Evolutionary conservation across 1,140 invertebrate genomes (phyloP).

Genomic region (Drosophila subobscura): DNA sequence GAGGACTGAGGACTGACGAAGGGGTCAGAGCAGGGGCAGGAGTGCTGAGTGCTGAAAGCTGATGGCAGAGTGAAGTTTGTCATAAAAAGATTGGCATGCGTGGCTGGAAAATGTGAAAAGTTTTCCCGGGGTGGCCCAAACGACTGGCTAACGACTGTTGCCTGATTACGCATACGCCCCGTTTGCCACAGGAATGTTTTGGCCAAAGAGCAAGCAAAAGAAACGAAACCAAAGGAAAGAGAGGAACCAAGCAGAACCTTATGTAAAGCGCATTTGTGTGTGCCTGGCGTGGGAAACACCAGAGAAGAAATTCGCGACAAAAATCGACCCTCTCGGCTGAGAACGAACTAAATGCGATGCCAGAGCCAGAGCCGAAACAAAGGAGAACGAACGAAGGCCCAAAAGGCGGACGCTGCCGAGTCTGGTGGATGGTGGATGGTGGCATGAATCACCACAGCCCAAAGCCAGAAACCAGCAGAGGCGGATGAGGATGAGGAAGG

Average conservation of each 20-base stretch:
- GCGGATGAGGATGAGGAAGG: not conserved
- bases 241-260: constrained; percentile 10
- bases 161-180: constrained; percentile 77
- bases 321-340: constrained; percentile 7
- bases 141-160: constrained; percentile 69
- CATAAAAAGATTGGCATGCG: constrained; percentile 55
- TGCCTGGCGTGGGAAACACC: constrained; percentile 54
- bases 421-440: constrained; percentile 62
- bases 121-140: constrained; percentile 40
- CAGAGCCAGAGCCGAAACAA: constrained; percentile 23
- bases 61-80: constrained; percentile 54
- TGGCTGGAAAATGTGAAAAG: constrained; percentile 59
- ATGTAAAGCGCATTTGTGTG: constrained; percentile 14
- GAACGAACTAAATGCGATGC: constrained; percentile 49
- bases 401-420: constrained; percentile 65
- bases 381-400: constrained; percentile 32
- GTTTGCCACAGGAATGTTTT: constrained; percentile 30
- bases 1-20: too few relatives aligned
- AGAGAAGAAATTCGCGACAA: constrained; percentile 36
- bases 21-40: not conserved
- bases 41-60: constrained; percentile 16
- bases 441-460: constrained; percentile 69
- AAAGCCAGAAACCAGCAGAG: constrained; percentile 2
- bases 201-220: constrained; percentile 8
- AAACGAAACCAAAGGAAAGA: constrained; percentile 8